phyloP scores from a whole-genome alignment of 2,888 invertebrate genomes.

The Cerastis leucographa region DNA sequence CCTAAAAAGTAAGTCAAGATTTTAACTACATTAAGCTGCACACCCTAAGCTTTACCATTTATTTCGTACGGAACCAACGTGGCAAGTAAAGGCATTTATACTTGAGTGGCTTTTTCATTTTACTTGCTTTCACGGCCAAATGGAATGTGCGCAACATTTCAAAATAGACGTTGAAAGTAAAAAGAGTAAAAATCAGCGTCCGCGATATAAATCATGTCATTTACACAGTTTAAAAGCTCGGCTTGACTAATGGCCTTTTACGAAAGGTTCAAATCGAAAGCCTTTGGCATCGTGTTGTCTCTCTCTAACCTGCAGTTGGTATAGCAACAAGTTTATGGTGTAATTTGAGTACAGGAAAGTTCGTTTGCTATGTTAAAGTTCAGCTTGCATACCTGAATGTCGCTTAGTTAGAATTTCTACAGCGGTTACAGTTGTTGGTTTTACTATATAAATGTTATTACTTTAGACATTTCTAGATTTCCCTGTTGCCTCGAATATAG shows the following conservation, averaged over 20 bases:
- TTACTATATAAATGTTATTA: slow-evolving; percentile 25
- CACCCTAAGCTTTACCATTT: slow-evolving; percentile 35
- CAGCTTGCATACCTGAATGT: slow-evolving; percentile 34
- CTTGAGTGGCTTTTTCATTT: slow-evolving; percentile 78
- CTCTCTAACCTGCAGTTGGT: slow-evolving; percentile 60
- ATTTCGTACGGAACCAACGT: slow-evolving; percentile 58
- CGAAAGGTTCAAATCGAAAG: slow-evolving; percentile 69
- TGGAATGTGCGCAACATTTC: slow-evolving; percentile 79
- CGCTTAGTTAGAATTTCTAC: slow-evolving; percentile 15
- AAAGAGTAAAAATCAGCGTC: slow-evolving; percentile 78
- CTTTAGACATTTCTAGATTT: slow-evolving; percentile 37
- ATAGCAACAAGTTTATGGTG: slow-evolving; percentile 45
- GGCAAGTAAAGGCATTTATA: slow-evolving; percentile 69
- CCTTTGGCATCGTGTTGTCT: slow-evolving; percentile 71
- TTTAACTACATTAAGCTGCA: slow-evolving; percentile 22
- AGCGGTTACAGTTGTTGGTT: slow-evolving; percentile 14
- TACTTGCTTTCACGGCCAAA: slow-evolving; percentile 76
- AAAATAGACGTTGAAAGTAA: slow-evolving; percentile 75
- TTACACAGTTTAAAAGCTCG: slow-evolving; percentile 82
- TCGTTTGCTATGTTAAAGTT: slow-evolving; percentile 25
- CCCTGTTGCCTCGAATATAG: slow-evolving; percentile 30
- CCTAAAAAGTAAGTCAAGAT: slow-evolving; percentile 22
- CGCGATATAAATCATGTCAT: slow-evolving; percentile 81
- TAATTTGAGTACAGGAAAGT: slow-evolving; percentile 42
- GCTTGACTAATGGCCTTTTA: slow-evolving; percentile 81